Base-by-base conservation (phyloP, 2,888 invertebrate species). In the Noctua fimbriata region DNA sequence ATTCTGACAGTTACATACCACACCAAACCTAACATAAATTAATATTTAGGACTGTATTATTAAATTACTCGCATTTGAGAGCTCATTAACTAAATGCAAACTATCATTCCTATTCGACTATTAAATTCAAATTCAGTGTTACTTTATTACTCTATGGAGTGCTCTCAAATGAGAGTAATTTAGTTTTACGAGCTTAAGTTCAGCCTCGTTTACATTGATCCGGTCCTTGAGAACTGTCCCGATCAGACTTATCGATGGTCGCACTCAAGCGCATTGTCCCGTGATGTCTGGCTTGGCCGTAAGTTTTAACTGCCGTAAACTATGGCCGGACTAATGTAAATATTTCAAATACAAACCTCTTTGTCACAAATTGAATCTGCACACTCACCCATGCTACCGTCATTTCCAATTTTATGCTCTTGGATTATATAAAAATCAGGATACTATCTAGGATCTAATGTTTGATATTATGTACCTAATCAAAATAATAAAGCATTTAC, bases 401-500 rank as follows among this genome's bases (percentile, higher is more conserved):
- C 32, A 78, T 83, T 83, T 83, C 52, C 69, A 83, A 76, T 66
- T 63, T 28, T 60, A 69, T 63, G 58, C 76, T 85, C 72, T 84
- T 86, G 86, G 77, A 73, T 84, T 77, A 77, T 82, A 72, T 84
- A 70, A 69, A 76, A 60, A 76, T 66, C 69, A 0, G 74, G 36
- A 78, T 69, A 86, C 70, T 82, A 69, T 66, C 28, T 76, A 83
- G 76, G 72, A 85, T 60, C 60, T 83, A 77, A 73, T 82, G 70
- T 86, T 84, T 85, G 82, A 71, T 86, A 83, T 41, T 77, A 86
- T 84, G 84, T 84, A 84, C 66, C 87, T 84, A 84, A 85, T 84
- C 84, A 87, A 87, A 87, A 79, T 86, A 83, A 84, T 84, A 85
- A 85, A 85, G 85, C 85, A 85, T 85, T 85, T 87, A 85, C 84